A percentile compares a stretch with the other conserved stretches of the same genome.
Conservation (phyloP, 2,113 vertebrate genomes). For the Aptenodytes forsteri region DNA sequence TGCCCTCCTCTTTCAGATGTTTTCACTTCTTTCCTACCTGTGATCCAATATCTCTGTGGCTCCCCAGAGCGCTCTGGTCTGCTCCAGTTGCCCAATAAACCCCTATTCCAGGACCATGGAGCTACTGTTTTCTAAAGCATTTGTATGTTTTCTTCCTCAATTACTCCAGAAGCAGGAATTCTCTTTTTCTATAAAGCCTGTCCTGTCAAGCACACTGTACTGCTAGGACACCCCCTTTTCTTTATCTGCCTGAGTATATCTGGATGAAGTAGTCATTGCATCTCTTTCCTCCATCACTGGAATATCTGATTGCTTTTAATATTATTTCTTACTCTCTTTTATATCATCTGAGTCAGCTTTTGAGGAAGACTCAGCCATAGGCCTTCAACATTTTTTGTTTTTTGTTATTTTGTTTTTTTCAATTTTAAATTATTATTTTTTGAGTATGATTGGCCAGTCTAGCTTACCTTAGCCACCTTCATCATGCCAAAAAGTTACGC, state of each 20-base stretch:
- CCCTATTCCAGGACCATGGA: neutral
- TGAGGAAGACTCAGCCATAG: neutral
- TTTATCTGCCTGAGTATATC: neutral
- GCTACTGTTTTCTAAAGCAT: neutral
- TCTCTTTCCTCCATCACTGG: neutral
- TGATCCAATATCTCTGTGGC: neutral
- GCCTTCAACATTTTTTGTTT: neutral
- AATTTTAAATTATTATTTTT: neutral
- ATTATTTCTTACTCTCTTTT: neutral
- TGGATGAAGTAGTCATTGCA: neutral
- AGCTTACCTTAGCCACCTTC: neutral
- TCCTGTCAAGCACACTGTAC: neutral
- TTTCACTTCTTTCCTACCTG: neutral
- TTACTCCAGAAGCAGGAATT: neutral
- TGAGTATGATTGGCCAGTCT: neutral
- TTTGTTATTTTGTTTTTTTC: neutral
- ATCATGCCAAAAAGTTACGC: neutral
- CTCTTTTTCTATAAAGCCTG: neutral
- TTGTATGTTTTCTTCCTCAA: neutral
- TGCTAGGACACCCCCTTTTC: neutral
- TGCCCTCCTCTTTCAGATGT: neutral
- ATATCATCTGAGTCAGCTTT: neutral
- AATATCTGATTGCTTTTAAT: neutral
- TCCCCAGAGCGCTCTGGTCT: neutral
- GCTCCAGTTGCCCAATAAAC: neutral